Percentiles rank a stretch among this genome's conserved stretches.
Evolutionary conservation across 2,797 vertebrate species (phyloP).

Genomic region (Picus viridis): DNA sequence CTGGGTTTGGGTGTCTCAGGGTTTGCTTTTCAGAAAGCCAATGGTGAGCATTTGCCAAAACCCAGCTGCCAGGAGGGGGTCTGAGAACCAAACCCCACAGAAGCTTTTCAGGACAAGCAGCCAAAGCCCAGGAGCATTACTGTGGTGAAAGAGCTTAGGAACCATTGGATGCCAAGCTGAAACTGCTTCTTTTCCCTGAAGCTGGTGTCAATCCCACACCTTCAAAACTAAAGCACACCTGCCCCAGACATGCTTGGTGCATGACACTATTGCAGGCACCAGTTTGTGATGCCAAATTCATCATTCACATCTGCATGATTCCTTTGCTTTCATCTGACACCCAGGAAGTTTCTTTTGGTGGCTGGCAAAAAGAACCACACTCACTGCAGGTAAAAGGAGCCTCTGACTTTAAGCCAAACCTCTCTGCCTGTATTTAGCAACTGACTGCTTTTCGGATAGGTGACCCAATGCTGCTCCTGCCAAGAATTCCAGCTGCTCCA

Average conservation of each 20-base stretch:
- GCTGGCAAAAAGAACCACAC: conserved; percentile 44
- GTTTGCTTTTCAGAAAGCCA: not conserved
- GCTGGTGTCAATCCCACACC: not conserved
- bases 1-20: not conserved
- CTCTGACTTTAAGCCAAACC: not conserved
- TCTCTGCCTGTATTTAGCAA: not conserved
- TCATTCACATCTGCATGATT: conserved; percentile 37
- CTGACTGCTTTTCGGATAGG: not conserved
- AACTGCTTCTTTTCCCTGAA: not conserved
- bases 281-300: conserved; percentile 44
- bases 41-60: too few relatives aligned
- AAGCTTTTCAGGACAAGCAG: not conserved
- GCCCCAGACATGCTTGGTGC: conserved; percentile 14
- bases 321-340: conserved; percentile 42
- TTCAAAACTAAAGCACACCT: not conserved
- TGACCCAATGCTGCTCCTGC: not conserved
- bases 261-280: conserved; percentile 12
- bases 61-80: too few relatives aligned
- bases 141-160: not conserved
- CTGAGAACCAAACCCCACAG: not conserved
- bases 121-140: not conserved
- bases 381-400: conserved; percentile 1
- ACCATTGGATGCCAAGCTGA: not conserved
- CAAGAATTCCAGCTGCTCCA: not conserved
- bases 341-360: conserved; percentile 21